Percentiles rank a stretch among this genome's conserved stretches.
Conservation (phyloP, 1,140 invertebrate genomes). For the Cotesia vestalis region DNA sequence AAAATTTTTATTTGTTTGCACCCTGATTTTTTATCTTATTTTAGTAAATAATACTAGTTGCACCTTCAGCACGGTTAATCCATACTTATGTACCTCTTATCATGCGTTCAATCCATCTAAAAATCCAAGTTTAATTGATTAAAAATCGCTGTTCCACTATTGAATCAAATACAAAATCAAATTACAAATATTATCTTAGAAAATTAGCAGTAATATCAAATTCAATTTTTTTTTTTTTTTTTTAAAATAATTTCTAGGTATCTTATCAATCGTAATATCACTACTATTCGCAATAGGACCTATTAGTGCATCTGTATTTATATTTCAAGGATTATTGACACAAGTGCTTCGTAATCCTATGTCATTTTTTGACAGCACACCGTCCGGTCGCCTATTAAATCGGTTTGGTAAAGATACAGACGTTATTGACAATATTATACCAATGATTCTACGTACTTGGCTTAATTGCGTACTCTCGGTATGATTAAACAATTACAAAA, state of each 20-base stretch:
- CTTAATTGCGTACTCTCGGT: conserved; percentile 66
- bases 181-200: neutral
- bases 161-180: no score
- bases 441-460: conserved; percentile 55
- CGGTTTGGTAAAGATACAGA: conserved; percentile 79
- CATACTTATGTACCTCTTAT: neutral
- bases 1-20: no score
- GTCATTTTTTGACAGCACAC: conserved; percentile 80
- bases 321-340: conserved; percentile 72
- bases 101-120: neutral
- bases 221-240: conserved; percentile 8
- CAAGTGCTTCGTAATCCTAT: conserved; percentile 74
- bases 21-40: neutral
- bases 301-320: conserved; percentile 68
- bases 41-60: conserved; percentile 37
- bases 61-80: conserved; percentile 35
- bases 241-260: conserved; percentile 62
- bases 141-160: no score
- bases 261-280: conserved; percentile 66
- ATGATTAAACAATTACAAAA: conserved; percentile 45
- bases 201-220: conserved; percentile 14
- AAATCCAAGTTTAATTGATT: no score
- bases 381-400: conserved; percentile 77
- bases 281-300: conserved; percentile 70
- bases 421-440: conserved; percentile 70